Evolutionary conservation across 2,113 vertebrate species (phyloP).

Genomic region (Zingel zingel): DNA sequence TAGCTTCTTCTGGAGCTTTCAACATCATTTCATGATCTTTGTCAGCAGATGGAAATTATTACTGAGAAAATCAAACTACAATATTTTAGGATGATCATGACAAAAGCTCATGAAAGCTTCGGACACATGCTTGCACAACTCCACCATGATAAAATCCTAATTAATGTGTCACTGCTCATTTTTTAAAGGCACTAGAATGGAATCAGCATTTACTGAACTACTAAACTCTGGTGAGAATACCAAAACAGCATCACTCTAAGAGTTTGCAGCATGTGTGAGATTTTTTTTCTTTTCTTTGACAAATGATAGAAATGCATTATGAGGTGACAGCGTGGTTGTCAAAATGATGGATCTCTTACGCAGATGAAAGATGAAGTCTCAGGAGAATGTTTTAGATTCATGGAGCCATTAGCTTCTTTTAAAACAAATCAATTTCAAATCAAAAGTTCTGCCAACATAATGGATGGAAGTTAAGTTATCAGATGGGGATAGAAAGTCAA

Average conservation of each 20-base stretch:
- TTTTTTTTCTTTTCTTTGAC: conserved; percentile 3
- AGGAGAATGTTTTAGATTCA: conserved; percentile 48
- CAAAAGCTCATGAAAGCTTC: neutral
- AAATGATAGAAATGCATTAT: conserved; percentile 16
- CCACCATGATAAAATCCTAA: neutral
- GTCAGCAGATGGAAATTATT: too few species aligned
- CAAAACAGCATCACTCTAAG: neutral
- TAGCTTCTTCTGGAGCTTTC: too few species aligned
- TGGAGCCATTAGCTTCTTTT: conserved; percentile 50
- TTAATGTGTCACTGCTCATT: neutral
- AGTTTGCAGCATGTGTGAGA: neutral
- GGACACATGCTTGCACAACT: neutral
- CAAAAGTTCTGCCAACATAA: conserved; percentile 55
- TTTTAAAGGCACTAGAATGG: neutral
- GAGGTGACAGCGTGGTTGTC: conserved; percentile 32
- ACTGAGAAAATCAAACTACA: neutral
- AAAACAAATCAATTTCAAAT: conserved; percentile 69
- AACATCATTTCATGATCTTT: too few species aligned
- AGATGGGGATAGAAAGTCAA: conserved; percentile 44
- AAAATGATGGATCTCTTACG: conserved; percentile 34
- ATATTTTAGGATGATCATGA: too few species aligned
- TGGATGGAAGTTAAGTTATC: conserved; percentile 54
- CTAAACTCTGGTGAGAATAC: neutral
- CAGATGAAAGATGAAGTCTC: conserved; percentile 49
- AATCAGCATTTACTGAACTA: neutral